phyloP scores from a whole-genome alignment of 2,113 vertebrate species.

The Pampusana beccarii region DNA sequence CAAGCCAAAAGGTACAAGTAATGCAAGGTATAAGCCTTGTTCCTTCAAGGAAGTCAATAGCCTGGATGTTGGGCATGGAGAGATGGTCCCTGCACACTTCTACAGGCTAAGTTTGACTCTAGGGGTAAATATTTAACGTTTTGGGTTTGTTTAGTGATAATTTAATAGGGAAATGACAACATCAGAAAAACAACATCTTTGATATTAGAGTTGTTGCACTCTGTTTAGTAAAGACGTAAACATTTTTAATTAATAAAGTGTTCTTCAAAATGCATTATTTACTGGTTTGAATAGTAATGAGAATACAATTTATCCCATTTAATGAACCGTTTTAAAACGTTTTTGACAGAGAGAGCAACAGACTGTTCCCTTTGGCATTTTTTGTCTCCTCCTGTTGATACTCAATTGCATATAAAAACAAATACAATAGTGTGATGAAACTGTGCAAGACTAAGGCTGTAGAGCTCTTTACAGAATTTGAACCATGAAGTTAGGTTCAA shows the following conservation, averaged over 20 bases:
- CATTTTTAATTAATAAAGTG: conserved; percentile 76
- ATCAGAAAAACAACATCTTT: not conserved
- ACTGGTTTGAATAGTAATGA: conserved; percentile 67
- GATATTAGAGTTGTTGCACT: conserved; percentile 7
- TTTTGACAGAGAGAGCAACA: conserved; percentile 52
- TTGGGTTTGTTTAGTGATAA: conserved; percentile 25
- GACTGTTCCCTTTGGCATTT: conserved; percentile 18
- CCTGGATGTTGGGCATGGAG: not conserved
- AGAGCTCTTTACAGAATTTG: not conserved
- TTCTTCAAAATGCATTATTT: conserved; percentile 71
- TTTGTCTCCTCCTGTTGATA: not conserved
- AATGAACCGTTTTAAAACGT: conserved; percentile 60
- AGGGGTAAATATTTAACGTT: conserved; percentile 39
- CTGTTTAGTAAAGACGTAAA: conserved; percentile 49
- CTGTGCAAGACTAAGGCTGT: not conserved
- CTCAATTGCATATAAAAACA: not conserved
- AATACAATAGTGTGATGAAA: not conserved
- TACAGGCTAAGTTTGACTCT: not conserved
- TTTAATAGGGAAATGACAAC: conserved; percentile 28
- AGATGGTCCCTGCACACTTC: not conserved
- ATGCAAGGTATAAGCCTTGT: not conserved
- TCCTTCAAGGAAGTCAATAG: not conserved
- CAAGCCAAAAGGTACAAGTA: not conserved
- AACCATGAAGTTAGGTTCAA: not conserved
- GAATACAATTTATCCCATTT: conserved; percentile 69